phyloP scores from a whole-genome alignment of 1,140 invertebrate genomes.

The Neotoxoptera formosana region DNA sequence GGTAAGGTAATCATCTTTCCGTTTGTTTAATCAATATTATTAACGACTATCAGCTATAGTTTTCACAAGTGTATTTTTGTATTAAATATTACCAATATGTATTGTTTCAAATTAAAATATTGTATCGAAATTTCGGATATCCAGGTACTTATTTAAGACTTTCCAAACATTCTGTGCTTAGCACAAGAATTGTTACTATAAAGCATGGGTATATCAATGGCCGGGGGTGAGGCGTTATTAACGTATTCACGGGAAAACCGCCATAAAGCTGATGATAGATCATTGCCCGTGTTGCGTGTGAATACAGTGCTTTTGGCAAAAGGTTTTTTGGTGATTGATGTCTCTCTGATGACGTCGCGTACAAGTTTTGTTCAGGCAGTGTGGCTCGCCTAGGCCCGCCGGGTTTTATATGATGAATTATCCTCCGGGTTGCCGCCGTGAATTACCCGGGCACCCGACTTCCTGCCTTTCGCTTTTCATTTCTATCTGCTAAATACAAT shows the following conservation, averaged over 20 bases:
- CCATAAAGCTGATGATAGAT: slow-evolving; percentile 55
- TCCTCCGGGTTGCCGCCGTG: slow-evolving; percentile 26
- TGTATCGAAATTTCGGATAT: background rate
- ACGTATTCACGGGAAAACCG: slow-evolving; percentile 47
- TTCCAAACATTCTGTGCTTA: background rate
- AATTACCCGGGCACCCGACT: slow-evolving; percentile 50
- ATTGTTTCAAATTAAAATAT: background rate
- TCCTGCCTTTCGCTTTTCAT: slow-evolving; percentile 57
- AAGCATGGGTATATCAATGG: background rate
- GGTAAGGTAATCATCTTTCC: background rate
- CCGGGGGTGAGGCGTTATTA: slow-evolving; percentile 20
- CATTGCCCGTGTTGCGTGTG: slow-evolving; percentile 50
- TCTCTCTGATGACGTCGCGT: slow-evolving; percentile 56
- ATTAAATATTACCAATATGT: background rate
- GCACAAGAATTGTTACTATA: slow-evolving; percentile 4
- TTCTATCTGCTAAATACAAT: slow-evolving; percentile 37
- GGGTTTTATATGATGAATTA: slow-evolving; percentile 58
- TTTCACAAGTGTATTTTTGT: background rate
- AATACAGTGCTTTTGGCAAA: slow-evolving; percentile 57
- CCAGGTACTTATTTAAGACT: slow-evolving; percentile 9
- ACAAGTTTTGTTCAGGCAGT: slow-evolving; percentile 53
- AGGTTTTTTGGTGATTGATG: slow-evolving; percentile 58
- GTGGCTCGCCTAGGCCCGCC: slow-evolving; percentile 34
- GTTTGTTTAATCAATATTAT: background rate
- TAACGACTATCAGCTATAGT: background rate